Evolutionary conservation across 1,140 invertebrate species (phyloP), one percentile per base, ranked within the genome.

Genomic region (Neocloeon triangulifer): DNA sequence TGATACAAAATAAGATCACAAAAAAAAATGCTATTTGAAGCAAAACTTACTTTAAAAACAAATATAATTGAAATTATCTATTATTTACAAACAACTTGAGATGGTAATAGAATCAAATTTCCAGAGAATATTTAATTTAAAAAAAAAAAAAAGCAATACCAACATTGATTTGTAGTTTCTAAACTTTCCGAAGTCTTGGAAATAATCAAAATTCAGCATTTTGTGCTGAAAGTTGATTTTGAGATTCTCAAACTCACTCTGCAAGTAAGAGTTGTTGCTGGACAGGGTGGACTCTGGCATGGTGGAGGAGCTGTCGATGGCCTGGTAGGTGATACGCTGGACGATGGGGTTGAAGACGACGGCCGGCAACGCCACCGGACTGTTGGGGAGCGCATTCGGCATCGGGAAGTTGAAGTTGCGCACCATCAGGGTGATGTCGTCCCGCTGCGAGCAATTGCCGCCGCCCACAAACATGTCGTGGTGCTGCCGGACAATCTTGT

Each of bases 361-460:
- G 15, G 14, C 7, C 8, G 27, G 7, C 10, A 29, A 9, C 10
- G 27, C 12, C 5, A 14, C 13, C 13, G 31, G n/a, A 5, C 10
- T 4, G 19, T 16, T 32, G 4, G n/a, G 7, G 14, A 61, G 53
- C 3, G 66, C 65, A 38, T 70, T 64, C 2, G 72, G 65, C 10
- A 84, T 48, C 5, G 69, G 64, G 43, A 73, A 84, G 51, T 81
- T 84, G 44, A 89, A 88, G 49, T 86, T 88, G 23, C 81, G 55
- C 25, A 91, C 71, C 1, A 91, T 45, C 5, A 92, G 55, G 0
- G 80, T 86, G 38, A 89, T 80, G 44, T 84, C 77, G 36, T 79
- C 74, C 25, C 73, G 49, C 43, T 67, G 67, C 13, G 54, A 48
- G 33, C 53, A 59, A 10, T 41, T 21, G n/a, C 14, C 20, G 10